Conservation (phyloP, 1,140 invertebrate genomes). For the Drosophila pseudoananassae region DNA sequence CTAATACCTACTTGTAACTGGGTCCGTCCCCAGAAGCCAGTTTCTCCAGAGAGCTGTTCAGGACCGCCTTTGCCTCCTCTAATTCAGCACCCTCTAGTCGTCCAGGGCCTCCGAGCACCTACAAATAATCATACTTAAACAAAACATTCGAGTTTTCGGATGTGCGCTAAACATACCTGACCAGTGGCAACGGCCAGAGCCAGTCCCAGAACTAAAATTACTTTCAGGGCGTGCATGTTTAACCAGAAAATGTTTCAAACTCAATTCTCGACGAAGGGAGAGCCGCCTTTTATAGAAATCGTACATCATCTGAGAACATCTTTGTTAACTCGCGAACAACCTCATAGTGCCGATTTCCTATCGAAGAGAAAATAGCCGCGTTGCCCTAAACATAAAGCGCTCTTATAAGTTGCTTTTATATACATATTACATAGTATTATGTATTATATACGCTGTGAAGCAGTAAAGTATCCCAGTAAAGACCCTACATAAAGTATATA, state of each 20-base stretch:
- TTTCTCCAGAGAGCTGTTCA: slow-evolving; percentile 31
- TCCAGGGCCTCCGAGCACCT: background rate
- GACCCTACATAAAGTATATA: too few relatives aligned
- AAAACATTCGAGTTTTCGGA: background rate
- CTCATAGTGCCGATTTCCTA: background rate
- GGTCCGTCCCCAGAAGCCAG: slow-evolving; percentile 50
- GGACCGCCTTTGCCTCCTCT: slow-evolving; percentile 18
- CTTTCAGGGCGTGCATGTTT: slow-evolving; percentile 1
- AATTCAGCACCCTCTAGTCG: slow-evolving; percentile 31
- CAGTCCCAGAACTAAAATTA: slow-evolving; percentile 3
- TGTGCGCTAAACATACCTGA: background rate
- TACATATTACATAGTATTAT: too few relatives aligned
- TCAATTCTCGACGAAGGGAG: background rate
- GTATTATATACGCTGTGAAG: too few relatives aligned
- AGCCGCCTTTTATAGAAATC: slow-evolving; percentile 11
- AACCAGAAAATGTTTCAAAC: slow-evolving; percentile 1
- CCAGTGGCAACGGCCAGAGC: background rate
- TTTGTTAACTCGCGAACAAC: background rate
- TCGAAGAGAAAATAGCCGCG: background rate
- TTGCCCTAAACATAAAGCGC: background rate
- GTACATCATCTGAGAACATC: background rate
- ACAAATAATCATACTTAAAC: background rate
- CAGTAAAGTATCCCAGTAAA: too few relatives aligned
- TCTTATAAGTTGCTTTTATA: too few relatives aligned
- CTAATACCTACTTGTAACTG: slow-evolving; percentile 32